These are phyloP conservation scores for Coendou prehensilis DNA, from an alignment of 2,797 vertebrate species.

Conservation along the genomic window DNA sequence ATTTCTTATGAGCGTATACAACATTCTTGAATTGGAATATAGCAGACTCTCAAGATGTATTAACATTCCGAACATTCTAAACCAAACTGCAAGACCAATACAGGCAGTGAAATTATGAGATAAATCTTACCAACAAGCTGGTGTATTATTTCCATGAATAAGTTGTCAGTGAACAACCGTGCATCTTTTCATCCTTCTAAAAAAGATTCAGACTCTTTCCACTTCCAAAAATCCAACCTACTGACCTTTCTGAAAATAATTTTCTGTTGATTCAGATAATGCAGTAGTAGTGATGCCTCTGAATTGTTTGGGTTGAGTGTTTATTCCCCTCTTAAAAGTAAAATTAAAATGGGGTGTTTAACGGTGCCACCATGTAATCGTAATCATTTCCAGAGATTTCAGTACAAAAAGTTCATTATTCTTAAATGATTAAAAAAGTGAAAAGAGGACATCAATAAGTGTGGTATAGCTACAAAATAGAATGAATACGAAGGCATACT, in stretches of 20 bases:
- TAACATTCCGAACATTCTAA: not conserved
- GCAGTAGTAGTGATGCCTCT: not conserved
- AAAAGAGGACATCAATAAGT: not conserved
- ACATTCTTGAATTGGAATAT: not conserved
- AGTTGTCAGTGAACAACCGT: not conserved
- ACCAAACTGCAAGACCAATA: not conserved
- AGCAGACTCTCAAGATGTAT: not conserved
- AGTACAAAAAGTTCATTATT: not conserved
- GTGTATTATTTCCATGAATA: not conserved
- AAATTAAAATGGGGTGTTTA: not conserved
- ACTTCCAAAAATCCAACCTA: not conserved
- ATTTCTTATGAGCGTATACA: not conserved
- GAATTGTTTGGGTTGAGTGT: not conserved
- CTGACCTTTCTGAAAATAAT: not conserved
- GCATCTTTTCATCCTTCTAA: not conserved
- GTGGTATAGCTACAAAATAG: not conserved
- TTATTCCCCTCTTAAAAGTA: not conserved
- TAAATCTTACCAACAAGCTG: not conserved
- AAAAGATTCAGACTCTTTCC: not conserved
- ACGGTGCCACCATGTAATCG: not conserved
- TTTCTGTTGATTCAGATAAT: not conserved
- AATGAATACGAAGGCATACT: not conserved
- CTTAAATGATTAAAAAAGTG: conserved; percentile 32
- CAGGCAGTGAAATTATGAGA: not conserved
- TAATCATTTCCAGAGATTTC: conserved; percentile 42